A percentile compares a stretch with the other conserved stretches of the same genome.
Conservation (phyloP, 1,140 invertebrate genomes). For the Acromyrmex heyeri region DNA sequence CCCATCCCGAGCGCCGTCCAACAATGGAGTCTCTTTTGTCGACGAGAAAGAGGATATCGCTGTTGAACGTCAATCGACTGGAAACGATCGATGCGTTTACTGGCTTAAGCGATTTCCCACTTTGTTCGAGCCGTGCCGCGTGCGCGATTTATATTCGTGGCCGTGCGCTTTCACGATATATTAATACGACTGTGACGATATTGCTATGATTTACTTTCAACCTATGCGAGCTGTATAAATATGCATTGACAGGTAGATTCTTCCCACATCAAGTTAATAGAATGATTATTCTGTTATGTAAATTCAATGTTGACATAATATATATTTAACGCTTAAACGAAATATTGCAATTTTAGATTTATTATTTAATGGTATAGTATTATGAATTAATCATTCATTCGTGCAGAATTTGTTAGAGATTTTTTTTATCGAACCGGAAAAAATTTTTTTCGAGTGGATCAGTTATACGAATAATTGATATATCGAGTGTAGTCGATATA, state of each 20-base stretch:
- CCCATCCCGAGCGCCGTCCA: constrained; percentile 55
- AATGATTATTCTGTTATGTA: constrained; percentile 23
- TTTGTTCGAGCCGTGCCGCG: constrained; percentile 52
- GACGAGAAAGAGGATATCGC: constrained; percentile 77
- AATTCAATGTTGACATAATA: not conserved
- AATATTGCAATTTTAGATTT: not conserved
- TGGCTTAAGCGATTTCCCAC: constrained; percentile 73
- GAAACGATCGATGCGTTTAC: constrained; percentile 79
- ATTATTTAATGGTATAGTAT: not conserved
- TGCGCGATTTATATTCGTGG: constrained; percentile 58
- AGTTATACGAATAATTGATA: not conserved
- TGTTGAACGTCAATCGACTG: constrained; percentile 80
- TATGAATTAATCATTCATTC: not conserved
- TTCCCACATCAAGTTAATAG: not conserved
- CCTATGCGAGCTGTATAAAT: constrained; percentile 31
- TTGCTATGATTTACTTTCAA: constrained; percentile 44
- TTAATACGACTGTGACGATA: constrained; percentile 62
- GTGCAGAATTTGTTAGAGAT: not conserved
- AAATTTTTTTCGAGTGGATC: not conserved
- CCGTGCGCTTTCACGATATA: constrained; percentile 47
- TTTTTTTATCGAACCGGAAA: not conserved
- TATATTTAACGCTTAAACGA: not conserved
- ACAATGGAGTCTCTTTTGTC: constrained; percentile 75
- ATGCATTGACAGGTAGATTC: not conserved
- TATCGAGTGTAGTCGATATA: not conserved